Percentiles rank a stretch among this genome's conserved stretches.
Evolutionary conservation across 2,797 vertebrate genomes (phyloP).

Genomic region (Pangasius larnaudii): DNA sequence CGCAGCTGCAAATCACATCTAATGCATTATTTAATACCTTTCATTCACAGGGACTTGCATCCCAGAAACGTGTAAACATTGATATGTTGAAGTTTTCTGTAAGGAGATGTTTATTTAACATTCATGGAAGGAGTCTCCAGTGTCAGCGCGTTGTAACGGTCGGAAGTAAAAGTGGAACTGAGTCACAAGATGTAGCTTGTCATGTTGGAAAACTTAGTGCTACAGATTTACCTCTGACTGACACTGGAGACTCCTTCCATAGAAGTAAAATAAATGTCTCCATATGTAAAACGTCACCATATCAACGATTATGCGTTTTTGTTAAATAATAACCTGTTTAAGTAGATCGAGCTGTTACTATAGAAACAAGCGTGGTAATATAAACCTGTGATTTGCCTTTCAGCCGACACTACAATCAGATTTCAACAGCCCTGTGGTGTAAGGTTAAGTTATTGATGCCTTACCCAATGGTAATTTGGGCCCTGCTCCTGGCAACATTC

Average conservation of each 20-base stretch:
- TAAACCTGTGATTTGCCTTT: not conserved
- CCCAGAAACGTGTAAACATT: too few relatives aligned
- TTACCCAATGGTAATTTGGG: not conserved
- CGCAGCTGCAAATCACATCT: not conserved
- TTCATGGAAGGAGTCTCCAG: not conserved
- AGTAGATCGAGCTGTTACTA: not conserved
- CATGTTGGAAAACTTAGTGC: not conserved
- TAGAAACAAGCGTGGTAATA: not conserved
- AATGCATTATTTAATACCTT: not conserved
- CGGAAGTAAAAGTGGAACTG: not conserved
- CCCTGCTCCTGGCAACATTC: not conserved
- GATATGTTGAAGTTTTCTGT: too few relatives aligned
- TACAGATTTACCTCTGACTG: not conserved
- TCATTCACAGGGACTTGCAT: too few relatives aligned
- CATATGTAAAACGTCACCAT: not conserved
- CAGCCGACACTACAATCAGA: not conserved
- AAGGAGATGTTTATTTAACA: too few relatives aligned
- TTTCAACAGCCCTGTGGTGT: not conserved
- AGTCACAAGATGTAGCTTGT: too few relatives aligned
- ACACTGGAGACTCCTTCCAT: not conserved
- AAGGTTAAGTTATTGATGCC: conserved; percentile 1
- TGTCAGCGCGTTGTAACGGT: not conserved
- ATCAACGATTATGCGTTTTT: not conserved
- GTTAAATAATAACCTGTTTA: not conserved
- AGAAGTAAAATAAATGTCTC: not conserved